Percentiles rank a stretch among this genome's conserved stretches.
phyloP scores from a whole-genome alignment of 2,888 invertebrate species.

The Meteorus colon region DNA sequence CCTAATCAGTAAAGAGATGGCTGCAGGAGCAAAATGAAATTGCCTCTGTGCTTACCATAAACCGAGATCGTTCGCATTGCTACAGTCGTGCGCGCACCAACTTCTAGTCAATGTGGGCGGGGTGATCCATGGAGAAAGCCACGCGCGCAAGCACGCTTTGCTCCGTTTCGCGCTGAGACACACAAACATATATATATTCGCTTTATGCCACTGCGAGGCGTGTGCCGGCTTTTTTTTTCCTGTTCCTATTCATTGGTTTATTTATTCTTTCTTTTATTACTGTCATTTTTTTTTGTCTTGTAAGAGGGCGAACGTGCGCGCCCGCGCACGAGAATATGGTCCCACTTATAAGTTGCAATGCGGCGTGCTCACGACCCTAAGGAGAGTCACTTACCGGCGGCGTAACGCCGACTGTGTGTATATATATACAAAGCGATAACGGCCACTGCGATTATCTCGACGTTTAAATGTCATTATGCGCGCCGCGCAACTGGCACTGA shows the following conservation, averaged over 20 bases:
- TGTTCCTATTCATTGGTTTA: conserved; percentile 10
- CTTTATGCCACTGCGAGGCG: conserved; percentile 69
- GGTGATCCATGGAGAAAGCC: conserved; percentile 71
- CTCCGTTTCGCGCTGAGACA: conserved; percentile 45
- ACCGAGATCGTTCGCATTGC: conserved; percentile 50
- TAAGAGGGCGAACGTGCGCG: conserved; percentile 44
- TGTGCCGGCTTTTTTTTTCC: conserved; percentile 65
- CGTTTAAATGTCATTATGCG: conserved; percentile 35
- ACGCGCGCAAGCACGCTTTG: conserved; percentile 51
- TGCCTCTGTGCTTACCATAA: conserved; percentile 41
- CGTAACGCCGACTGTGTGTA: conserved; percentile 2
- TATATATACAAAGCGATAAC: conserved; percentile 23
- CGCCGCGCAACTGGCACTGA: neutral
- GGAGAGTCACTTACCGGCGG: conserved; percentile 26
- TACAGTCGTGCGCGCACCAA: conserved; percentile 53
- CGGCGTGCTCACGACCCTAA: conserved; percentile 34
- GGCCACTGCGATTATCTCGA: conserved; percentile 19
- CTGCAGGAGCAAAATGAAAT: conserved; percentile 21
- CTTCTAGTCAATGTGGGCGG: conserved; percentile 67
- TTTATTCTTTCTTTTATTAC: neutral
- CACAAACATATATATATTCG: conserved; percentile 49
- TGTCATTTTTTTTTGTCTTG: conserved; percentile 25
- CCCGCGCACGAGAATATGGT: conserved; percentile 7
- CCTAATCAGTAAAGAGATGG: conserved; percentile 31
- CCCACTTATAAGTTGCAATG: conserved; percentile 32